A percentile compares a stretch with the other conserved stretches of the same genome.
Conservation (phyloP, 1,140 invertebrate species). For the Microplitis demolitor region DNA sequence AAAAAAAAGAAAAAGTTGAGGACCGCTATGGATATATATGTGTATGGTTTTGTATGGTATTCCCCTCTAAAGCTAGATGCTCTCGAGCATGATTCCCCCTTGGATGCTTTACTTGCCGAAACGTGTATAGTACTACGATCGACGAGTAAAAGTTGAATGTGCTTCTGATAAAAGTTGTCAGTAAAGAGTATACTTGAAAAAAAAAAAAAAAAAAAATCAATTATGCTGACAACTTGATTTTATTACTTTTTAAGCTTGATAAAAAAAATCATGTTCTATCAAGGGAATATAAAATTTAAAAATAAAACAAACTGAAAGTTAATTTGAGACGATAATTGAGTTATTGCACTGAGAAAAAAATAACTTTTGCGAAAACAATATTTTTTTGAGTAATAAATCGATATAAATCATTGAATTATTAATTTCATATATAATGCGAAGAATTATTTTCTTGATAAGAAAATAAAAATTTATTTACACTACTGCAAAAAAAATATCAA, state of each 20-base stretch:
- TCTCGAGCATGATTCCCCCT: slow-evolving; percentile 24
- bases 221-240: not conserved
- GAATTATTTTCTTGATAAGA: too few species aligned
- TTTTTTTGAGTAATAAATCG: too few species aligned
- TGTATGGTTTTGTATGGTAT: too few species aligned
- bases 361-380: too few species aligned
- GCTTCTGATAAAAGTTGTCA: slow-evolving; percentile 13
- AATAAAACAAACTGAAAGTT: too few species aligned
- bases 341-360: too few species aligned
- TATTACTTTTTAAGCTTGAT: not conserved
- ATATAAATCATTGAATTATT: too few species aligned
- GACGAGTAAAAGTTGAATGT: slow-evolving; percentile 12
- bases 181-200: not conserved
- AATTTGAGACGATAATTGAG: too few species aligned
- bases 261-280: not conserved
- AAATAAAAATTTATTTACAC: too few species aligned
- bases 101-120: slow-evolving; percentile 1
- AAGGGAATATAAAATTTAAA: not conserved
- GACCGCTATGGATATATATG: not conserved
- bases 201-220: not conserved
- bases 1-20: not conserved
- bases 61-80: slow-evolving; percentile 10
- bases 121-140: slow-evolving; percentile 4
- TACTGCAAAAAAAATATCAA: too few species aligned
- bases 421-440: too few species aligned